A percentile compares a stretch with the other conserved stretches of the same genome.
Conservation (phyloP, 2,888 invertebrate species). For the Scrobipalpa costella region DNA sequence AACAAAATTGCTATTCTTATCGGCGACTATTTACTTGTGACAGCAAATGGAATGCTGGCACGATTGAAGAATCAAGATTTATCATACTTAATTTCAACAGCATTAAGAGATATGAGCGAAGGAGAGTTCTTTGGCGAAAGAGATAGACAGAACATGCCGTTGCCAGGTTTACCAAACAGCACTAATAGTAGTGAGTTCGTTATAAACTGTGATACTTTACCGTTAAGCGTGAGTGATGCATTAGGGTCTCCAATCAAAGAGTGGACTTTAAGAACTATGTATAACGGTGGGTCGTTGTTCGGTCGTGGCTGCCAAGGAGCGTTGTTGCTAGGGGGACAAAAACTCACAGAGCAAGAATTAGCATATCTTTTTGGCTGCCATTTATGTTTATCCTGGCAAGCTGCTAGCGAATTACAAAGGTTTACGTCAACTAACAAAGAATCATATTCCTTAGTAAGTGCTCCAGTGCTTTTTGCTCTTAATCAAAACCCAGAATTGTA, state of each 20-base stretch:
- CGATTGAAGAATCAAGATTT: conserved; percentile 85
- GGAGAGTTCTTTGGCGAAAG: conserved; percentile 89
- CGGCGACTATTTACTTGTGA: conserved; percentile 92
- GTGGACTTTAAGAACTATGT: conserved; percentile 87
- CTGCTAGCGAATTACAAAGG: conserved; percentile 69
- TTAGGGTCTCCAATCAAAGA: conserved; percentile 83
- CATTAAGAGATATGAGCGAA: conserved; percentile 89
- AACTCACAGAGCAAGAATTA: conserved; percentile 83
- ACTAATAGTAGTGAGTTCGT: conserved; percentile 49
- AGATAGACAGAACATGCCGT: conserved; percentile 87
- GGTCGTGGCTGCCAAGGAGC: conserved; percentile 93
- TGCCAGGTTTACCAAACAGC: conserved; percentile 82
- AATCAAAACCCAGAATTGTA: conserved; percentile 87
- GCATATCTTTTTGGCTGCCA: conserved; percentile 91
- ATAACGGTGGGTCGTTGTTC: conserved; percentile 83
- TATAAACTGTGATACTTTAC: conserved; percentile 63
- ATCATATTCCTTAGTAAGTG: conserved; percentile 86
- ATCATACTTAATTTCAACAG: conserved; percentile 90
- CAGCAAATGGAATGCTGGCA: conserved; percentile 90
- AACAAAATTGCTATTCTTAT: conserved; percentile 93
- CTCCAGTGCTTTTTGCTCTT: conserved; percentile 91
- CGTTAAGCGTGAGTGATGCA: conserved; percentile 60
- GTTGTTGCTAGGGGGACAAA: conserved; percentile 86
- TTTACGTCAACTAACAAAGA: conserved; percentile 79
- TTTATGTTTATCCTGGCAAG: conserved; percentile 91